Percentiles rank a stretch among this genome's conserved stretches.
These are phyloP conservation scores for Hypomecis punctinalis DNA, from an alignment of 2,888 invertebrate genomes.

Conservation along the genomic window DNA sequence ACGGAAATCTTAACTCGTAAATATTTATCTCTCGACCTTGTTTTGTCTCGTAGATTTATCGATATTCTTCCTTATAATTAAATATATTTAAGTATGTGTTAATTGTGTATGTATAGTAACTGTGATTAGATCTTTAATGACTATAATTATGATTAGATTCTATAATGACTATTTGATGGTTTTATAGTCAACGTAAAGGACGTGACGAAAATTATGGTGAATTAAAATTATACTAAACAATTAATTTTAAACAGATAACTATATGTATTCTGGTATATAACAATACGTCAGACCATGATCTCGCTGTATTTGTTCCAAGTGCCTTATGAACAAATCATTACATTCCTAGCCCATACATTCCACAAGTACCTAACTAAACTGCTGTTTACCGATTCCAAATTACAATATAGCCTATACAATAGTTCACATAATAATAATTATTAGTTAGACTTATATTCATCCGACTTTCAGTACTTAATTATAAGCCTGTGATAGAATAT, in stretches of 20 bases:
- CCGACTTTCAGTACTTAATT: slow-evolving; percentile 67
- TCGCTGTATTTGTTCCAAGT: slow-evolving; percentile 81
- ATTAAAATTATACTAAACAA: slow-evolving; percentile 42
- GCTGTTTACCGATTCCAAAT: slow-evolving; percentile 29
- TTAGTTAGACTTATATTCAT: slow-evolving; percentile 28
- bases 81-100: slow-evolving; percentile 63
- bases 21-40: slow-evolving; percentile 43
- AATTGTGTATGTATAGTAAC: slow-evolving; percentile 60
- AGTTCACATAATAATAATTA: slow-evolving; percentile 22
- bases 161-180: slow-evolving; percentile 71
- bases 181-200: slow-evolving; percentile 59
- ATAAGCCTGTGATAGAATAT: slow-evolving; percentile 74
- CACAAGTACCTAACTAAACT: slow-evolving; percentile 44
- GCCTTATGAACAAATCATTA: slow-evolving; percentile 81
- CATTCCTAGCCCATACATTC: slow-evolving; percentile 73
- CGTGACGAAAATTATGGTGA: slow-evolving; percentile 40
- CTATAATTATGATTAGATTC: slow-evolving; percentile 51
- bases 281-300: slow-evolving; percentile 60
- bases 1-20: slow-evolving; percentile 45
- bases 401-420: slow-evolving; percentile 21
- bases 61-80: slow-evolving; percentile 57
- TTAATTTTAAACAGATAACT: slow-evolving; percentile 35
- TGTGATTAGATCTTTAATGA: slow-evolving; percentile 54
- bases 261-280: slow-evolving; percentile 42
- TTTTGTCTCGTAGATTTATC: slow-evolving; percentile 55